Evolutionary conservation across 2,113 vertebrate species (phyloP), one percentile per base, ranked within the genome.

Genomic region (Theropithecus gelada): DNA sequence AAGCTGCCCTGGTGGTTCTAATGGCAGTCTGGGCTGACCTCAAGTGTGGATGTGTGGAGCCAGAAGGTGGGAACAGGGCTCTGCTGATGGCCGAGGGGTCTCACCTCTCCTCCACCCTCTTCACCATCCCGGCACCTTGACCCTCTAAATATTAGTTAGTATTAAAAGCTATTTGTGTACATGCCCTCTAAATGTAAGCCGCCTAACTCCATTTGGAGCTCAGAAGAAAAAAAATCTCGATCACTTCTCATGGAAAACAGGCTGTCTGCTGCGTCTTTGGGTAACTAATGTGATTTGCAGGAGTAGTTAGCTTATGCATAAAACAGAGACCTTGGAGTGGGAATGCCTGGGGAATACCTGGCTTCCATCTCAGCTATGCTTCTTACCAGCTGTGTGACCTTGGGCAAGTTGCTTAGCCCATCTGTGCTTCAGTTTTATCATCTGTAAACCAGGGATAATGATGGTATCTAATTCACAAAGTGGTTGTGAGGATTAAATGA

Each of bases 231-330:
- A 52, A 48, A 27, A 12, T 55, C 11, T 55, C 4, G 70, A 40
- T 68, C 61, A 64, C 61, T 90, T 90, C 84, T 88, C 38, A 73
- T 18, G 86, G 57, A 50, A 52, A 27, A 11, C 35, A 59, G 75
- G 20, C 64, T 76, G 16, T 10, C 13, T 30, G 7, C 50, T 45
- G 1, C 61, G 48, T 7, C 32, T 40, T 0, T 2, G 13, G 38
- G 32, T n/a, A 57, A 59, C 66, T 13, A 27, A 1, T 23, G 27
- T 25, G 38, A 17, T 96, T 75, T 61, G 11, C 0, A 14, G 6
- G 68, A 75, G 8, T 16, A 6, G 2, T 8, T 43, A 40, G 35
- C n/a, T 23, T 45, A 2, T 38, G 61, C 55, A 30, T 23, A 43
- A 88, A 45, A 40, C 40, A 27, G 75, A 48, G 48, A 73, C 11